Base-by-base conservation (phyloP, 2,797 vertebrate species). In the Lithobates pipiens region DNA sequence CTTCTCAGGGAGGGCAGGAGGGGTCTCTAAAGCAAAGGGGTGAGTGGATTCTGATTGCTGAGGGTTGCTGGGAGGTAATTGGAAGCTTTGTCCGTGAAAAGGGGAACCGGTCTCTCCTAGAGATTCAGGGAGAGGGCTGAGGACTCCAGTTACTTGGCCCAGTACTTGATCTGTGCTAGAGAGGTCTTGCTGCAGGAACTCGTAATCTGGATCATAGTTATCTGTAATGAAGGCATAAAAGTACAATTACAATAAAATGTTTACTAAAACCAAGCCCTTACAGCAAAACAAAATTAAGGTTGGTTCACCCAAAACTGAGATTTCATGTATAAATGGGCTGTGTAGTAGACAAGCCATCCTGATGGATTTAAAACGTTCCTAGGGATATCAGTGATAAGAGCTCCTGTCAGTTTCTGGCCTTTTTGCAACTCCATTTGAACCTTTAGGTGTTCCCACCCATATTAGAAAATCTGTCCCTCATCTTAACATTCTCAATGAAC, bases 101-200 rank as follows among this genome's bases (percentile, higher is more conserved):
- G 97, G 95, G 77, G 97, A 96, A 2, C 95, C 95, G 44, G 96
- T 96, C 90, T 99, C 98, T 67, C 95, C 95, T 89, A 92, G 91
- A 88, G 96, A 96, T 92, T 99, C 98, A 0, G 98, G 98, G 89
- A 99, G 89, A 0, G 98, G 98, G 93, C 98, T 99, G 85, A 99
- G 95, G 88, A 94, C 90, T 39, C 94, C 94, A 6, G 93, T 93
- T 0, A 90, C 91, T 79, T 94, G 95, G 69, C 95, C 95, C 77
- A 96, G 95, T 82, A 97, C 92, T 90, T 96, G 96, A 65, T 99
- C 98, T 42, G 95, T 91, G 0, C 90, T 95, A 0, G 98, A 99
- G 89, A 99, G 93, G 94, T 99, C 98, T 92, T 99, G 97, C 91
- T 99, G 97, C 78, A 99, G 96, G 93, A 99, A 99, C 92, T 99